phyloP scores from a whole-genome alignment of 2,797 vertebrate genomes.

The Ibycter americanus region DNA sequence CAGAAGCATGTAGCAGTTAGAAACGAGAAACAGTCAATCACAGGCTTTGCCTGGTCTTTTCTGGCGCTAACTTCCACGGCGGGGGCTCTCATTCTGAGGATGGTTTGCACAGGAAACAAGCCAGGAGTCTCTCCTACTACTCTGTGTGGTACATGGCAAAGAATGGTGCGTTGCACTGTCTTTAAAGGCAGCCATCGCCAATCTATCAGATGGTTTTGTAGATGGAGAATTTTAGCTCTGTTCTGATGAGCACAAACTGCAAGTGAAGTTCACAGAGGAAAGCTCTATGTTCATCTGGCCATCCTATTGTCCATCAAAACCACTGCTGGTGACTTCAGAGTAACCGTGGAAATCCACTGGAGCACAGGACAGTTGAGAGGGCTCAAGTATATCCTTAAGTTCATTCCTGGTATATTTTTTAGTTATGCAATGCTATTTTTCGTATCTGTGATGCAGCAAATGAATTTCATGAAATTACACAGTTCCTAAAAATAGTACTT shows the following conservation, averaged over 20 bases:
- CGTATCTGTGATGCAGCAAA: background rate
- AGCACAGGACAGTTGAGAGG: background rate
- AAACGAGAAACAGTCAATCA: background rate
- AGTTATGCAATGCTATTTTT: background rate
- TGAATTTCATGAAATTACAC: background rate
- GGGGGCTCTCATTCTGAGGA: background rate
- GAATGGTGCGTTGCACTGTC: background rate
- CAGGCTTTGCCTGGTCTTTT: background rate
- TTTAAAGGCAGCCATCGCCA: background rate
- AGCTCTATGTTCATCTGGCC: background rate
- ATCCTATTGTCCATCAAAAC: background rate
- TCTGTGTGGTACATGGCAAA: background rate
- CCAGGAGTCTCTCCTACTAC: background rate
- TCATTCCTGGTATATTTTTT: background rate
- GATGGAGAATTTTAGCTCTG: background rate
- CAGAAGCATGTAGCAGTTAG: background rate
- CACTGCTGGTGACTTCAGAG: background rate
- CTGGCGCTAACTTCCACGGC: background rate
- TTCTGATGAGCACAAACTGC: background rate
- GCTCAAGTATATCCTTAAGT: background rate
- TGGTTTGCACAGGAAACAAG: background rate
- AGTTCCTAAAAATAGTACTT: background rate
- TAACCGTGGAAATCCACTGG: background rate
- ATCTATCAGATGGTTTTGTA: background rate
- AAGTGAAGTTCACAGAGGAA: background rate